Percentiles rank a stretch among this genome's conserved stretches.
These are phyloP conservation scores for Lacanobia wlatinum DNA, from an alignment of 2,888 invertebrate species.

Conservation along the genomic window DNA sequence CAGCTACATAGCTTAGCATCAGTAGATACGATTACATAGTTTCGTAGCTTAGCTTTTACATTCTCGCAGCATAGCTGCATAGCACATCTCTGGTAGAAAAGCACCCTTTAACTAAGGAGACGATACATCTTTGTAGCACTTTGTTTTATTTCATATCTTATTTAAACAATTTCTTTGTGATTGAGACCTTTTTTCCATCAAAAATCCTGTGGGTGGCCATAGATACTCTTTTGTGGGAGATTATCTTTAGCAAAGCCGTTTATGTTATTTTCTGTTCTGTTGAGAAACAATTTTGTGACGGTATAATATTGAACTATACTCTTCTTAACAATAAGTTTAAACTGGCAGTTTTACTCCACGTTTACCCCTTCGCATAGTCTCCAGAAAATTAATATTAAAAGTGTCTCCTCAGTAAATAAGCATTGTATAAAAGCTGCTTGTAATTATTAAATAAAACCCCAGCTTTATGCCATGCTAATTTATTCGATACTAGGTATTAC, in stretches of 20 bases:
- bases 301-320: neutral
- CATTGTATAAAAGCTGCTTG: conserved; percentile 4
- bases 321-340: neutral
- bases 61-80: too few species aligned
- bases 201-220: neutral
- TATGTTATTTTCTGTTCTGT: neutral
- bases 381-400: conserved; percentile 14
- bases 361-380: neutral
- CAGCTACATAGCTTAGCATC: too few species aligned
- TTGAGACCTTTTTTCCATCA: too few species aligned
- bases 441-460: conserved; percentile 32
- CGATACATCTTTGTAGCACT: neutral
- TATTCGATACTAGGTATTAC: conserved; percentile 29
- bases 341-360: neutral
- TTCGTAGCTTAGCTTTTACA: too few species aligned
- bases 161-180: too few species aligned
- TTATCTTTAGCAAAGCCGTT: neutral
- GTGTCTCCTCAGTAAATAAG: conserved; percentile 4
- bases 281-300: neutral
- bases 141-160: neutral
- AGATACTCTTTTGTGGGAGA: neutral
- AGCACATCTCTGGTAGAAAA: too few species aligned
- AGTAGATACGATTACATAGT: too few species aligned
- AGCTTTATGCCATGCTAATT: conserved; percentile 14
- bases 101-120: neutral